Percentiles rank a stretch among this genome's conserved stretches.
phyloP scores from a whole-genome alignment of 2,797 vertebrate genomes.

The Glyptemys insculpta region DNA sequence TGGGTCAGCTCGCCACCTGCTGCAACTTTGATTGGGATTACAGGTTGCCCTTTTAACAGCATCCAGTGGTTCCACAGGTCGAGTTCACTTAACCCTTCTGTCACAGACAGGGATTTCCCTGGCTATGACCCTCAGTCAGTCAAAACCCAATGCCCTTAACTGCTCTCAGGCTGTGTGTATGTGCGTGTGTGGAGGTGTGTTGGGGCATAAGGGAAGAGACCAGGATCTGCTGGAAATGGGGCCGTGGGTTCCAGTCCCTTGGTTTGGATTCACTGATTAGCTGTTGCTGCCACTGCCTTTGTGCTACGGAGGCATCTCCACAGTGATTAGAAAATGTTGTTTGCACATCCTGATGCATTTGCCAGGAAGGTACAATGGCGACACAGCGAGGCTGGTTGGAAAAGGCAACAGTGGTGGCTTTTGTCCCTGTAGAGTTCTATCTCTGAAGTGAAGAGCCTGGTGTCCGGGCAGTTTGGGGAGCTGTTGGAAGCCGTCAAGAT shows the following conservation, averaged over 20 bases:
- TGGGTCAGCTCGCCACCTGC: not conserved
- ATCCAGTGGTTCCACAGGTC: not conserved
- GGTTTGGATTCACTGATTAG: not conserved
- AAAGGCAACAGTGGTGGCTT: not conserved
- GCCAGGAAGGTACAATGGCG: not conserved
- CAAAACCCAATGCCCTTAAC: not conserved
- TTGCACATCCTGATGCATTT: not conserved
- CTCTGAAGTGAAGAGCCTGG: slow-evolving; percentile 82
- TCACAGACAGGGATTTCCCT: not conserved
- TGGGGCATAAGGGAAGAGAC: not conserved
- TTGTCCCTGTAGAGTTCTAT: slow-evolving; percentile 75
- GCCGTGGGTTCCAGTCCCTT: not conserved
- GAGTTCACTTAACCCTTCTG: not conserved
- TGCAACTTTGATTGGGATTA: not conserved
- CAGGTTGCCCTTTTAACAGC: not conserved
- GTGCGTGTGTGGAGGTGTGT: not conserved
- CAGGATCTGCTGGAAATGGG: not conserved
- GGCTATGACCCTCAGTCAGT: not conserved
- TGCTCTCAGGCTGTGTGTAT: not conserved
- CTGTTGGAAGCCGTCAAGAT: slow-evolving; percentile 82
- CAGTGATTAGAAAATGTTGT: not conserved
- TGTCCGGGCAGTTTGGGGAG: slow-evolving; percentile 83
- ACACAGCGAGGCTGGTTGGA: not conserved
- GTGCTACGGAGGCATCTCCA: not conserved
- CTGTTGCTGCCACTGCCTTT: not conserved